phyloP scores from a whole-genome alignment of 2,797 vertebrate genomes.

The Columba guinea region DNA sequence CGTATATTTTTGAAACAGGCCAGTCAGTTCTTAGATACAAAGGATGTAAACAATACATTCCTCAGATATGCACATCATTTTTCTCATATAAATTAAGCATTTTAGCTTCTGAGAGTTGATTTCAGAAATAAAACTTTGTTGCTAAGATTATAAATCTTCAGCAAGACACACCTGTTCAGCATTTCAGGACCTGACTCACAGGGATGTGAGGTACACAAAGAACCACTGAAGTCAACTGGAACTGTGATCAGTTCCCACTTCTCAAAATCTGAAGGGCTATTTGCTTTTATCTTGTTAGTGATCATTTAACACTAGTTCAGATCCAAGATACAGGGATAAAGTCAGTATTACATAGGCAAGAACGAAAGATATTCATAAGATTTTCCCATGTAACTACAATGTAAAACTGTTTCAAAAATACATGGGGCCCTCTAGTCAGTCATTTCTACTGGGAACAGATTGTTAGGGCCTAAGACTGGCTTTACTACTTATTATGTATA shows the following conservation, averaged over 20 bases:
- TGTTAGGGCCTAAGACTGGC: neutral
- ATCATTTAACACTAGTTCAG: neutral
- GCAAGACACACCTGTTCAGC: neutral
- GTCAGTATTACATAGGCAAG: slow-evolving; percentile 4
- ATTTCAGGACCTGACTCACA: slow-evolving; percentile 4
- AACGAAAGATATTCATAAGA: slow-evolving; percentile 36
- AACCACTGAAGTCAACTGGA: slow-evolving; percentile 14
- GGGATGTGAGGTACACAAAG: neutral
- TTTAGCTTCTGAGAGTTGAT: neutral
- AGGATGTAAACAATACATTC: neutral
- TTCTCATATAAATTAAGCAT: neutral
- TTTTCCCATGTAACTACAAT: slow-evolving; percentile 20
- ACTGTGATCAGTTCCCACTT: slow-evolving; percentile 8
- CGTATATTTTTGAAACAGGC: neutral
- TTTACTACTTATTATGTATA: slow-evolving; percentile 32
- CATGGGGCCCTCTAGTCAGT: neutral
- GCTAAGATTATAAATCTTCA: neutral
- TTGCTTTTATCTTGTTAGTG: slow-evolving; percentile 44
- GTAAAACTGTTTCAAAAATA: slow-evolving; percentile 35
- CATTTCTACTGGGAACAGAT: slow-evolving; percentile 11
- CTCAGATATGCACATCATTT: neutral
- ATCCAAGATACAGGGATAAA: slow-evolving; percentile 15
- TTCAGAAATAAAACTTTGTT: slow-evolving; percentile 18
- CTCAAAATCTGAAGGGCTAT: neutral
- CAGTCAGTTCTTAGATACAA: neutral